Evolutionary conservation across 2,888 invertebrate species (phyloP).

Genomic region (Sarcophaga subvicina): DNA sequence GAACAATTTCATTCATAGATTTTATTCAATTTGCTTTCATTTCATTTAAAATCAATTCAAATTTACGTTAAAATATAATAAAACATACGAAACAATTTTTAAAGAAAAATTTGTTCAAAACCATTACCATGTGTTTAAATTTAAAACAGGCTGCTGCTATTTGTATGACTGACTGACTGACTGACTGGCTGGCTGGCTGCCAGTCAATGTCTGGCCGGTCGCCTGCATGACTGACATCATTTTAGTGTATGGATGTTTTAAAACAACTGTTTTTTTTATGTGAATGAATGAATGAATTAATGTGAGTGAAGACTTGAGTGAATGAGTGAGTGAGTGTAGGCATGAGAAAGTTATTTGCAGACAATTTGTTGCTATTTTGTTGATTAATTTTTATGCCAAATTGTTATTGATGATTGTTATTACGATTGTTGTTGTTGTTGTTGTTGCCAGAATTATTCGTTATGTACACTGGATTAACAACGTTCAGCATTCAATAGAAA

Average conservation of each 20-base stretch:
- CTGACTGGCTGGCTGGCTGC: not conserved
- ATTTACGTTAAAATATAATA: conserved; percentile 27
- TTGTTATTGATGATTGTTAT: conserved; percentile 64
- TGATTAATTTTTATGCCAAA: conserved; percentile 66
- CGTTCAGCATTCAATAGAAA: conserved; percentile 26
- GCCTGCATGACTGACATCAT: not conserved
- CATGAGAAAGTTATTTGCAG: conserved; percentile 66
- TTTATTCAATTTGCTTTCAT: conserved; percentile 29
- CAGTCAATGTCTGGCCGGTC: not conserved
- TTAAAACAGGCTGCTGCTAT: not conserved
- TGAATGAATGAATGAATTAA: not conserved
- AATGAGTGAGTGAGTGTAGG: conserved; percentile 44
- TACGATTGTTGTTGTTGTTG: conserved; percentile 37
- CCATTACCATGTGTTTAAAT: not conserved
- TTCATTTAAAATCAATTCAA: conserved; percentile 42
- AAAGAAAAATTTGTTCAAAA: not conserved
- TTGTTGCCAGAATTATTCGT: conserved; percentile 33
- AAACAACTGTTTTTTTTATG: not conserved
- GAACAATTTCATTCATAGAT: conserved; percentile 36
- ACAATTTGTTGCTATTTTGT: conserved; percentile 66
- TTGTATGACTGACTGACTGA: not conserved
- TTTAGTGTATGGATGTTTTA: not conserved
- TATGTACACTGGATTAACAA: conserved; percentile 11
- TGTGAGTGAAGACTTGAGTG: not conserved
- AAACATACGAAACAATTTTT: not conserved